Base-by-base conservation (phyloP, 2,797 vertebrate species). In the Rhinogobio ventralis region DNA sequence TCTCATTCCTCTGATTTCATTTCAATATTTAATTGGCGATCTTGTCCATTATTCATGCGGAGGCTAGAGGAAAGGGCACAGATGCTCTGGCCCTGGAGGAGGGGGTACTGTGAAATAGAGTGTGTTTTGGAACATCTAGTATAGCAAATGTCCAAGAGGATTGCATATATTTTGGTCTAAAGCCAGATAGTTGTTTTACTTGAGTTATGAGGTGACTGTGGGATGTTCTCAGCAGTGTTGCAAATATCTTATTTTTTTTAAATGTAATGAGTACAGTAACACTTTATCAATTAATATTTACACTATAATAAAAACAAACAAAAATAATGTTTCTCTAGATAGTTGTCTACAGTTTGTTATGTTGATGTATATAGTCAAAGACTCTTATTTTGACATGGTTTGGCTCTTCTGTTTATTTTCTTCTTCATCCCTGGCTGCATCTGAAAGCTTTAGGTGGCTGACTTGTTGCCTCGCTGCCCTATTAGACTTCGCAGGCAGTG, bases 1-100 rank as follows among this genome's bases (percentile, higher is more conserved):
- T 77, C 57, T 84, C 64, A 81, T 89, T 87, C 53, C 86, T 79
- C 64, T 79, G 46, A 87, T 7, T 91, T 90, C 74, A 88, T 92
- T 91, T 93, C 80, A 91, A 90, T 92, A 91, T 94, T 92, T 89
- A 90, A 93, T 91, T 90, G 82, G 62, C 42, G 60, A 87, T 86
- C 76, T 81, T 69, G 86, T 92, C 73, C 89, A 91, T 92, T 89
- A 92, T 92, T 91, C 73, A 91, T 79, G 85, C 49, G 13, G 72
- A 57, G 55, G 57, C 57, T 84, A 78, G 79, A 90, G 78, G 77
- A 81, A 79, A 45, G 62, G 7, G 80, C 77, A 87, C 88, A 88
- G 89, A 87, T 86, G 87, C 68, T 74, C n/a, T 42, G 30, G 74
- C 73, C 86, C 80, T 82, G 72, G 62, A 67, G 83, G 79, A 42